Base-by-base conservation (phyloP, 2,888 invertebrate genomes). In the Conchocele bisecta region DNA sequence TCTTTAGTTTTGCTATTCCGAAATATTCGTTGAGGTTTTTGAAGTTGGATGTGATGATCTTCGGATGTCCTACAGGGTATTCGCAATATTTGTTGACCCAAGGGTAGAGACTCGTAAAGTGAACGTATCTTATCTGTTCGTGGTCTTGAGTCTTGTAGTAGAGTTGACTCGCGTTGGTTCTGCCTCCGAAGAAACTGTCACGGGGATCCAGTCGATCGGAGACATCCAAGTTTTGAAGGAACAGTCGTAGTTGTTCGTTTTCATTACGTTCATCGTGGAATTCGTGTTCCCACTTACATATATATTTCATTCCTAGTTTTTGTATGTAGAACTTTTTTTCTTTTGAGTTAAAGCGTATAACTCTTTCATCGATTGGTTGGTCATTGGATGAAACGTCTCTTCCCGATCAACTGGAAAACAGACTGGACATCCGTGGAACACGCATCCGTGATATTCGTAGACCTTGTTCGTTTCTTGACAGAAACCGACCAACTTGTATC, bases 151-250 rank as follows among this genome's bases (percentile, higher is more conserved):
- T 61, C 31, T 79, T 69, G 33, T 82, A 58, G 20, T 73, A 75
- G 2, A 86, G 53, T 33, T 84, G 53, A 65, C 79, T 51, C 20
- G 81, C 80, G 31, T 81, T 79, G 0, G 79, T 81, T 7, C 84
- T 28, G 0, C 86, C 87, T 1, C 86, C 85, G 67, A 59, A 83
- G 44, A 87, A 84, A 2, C 81, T 75, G 48, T 85, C 82, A 26
- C 82, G 37, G 9, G 85, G 81, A 28, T 80, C 46, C 9, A 85
- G 29, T 13, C 74, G 53, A 3, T 72, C 74, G 29, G 39, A 11
- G 4, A 82, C 22, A 5, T 78, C 53, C 17, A 63, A 26, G 3
- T 13, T 1, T 1, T 28, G 17, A 2, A 63, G 22, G 17, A 63
- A 63, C 3, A 15, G 3, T 50, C 24, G 1, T 9, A 48, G 28